These are phyloP conservation scores for Acyrthosiphon pisum DNA, from an alignment of 1,140 invertebrate genomes.

Conservation along the genomic window DNA sequence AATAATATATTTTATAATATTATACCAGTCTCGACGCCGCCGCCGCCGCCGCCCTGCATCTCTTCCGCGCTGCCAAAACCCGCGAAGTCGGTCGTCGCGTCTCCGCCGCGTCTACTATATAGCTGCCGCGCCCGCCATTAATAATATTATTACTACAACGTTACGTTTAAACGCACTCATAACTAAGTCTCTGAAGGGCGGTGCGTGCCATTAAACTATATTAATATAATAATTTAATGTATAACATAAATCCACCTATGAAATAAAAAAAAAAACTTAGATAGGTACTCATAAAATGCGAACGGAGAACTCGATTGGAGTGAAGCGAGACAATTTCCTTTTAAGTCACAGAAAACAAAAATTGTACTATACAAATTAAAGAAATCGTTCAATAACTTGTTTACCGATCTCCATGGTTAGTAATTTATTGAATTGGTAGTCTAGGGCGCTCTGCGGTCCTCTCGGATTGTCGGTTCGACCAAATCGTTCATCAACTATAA, in stretches of 20 bases:
- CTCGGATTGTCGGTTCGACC: too few species aligned
- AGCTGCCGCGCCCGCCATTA: background rate
- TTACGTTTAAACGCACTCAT: background rate
- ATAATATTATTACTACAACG: background rate
- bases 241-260: background rate
- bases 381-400: too few species aligned
- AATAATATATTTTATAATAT: slow-evolving; percentile 5
- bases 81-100: background rate
- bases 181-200: background rate
- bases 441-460: too few species aligned
- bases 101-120: background rate
- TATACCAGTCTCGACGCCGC: background rate
- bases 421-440: too few species aligned
- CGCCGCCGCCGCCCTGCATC: background rate
- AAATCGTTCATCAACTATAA: too few species aligned
- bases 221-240: background rate
- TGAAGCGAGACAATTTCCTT: background rate
- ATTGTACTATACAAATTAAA: too few species aligned
- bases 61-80: background rate
- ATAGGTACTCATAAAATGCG: background rate
- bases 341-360: background rate
- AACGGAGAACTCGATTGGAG: background rate
- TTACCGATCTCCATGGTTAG: too few species aligned
- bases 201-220: background rate
- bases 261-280: background rate